Evolutionary conservation across 2,113 vertebrate species (phyloP).

Genomic region (Hiodon alosoides): DNA sequence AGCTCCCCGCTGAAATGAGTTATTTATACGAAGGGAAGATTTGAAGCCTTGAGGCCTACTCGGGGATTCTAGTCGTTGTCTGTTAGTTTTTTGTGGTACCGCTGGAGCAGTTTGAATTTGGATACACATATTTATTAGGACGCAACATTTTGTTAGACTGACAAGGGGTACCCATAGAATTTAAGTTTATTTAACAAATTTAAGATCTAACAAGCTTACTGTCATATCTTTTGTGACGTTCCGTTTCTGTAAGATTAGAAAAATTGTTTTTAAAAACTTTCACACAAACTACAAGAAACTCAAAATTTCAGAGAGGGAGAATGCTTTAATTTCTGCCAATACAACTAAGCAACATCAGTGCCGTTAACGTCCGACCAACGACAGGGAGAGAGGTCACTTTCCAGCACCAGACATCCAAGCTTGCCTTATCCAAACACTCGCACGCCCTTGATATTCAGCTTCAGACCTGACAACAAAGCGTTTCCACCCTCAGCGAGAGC

Average conservation of each 20-base stretch:
- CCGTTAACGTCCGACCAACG: too few relatives aligned
- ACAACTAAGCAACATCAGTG: background rate
- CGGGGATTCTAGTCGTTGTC: too few relatives aligned
- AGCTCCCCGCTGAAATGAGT: too few relatives aligned
- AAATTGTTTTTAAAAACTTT: constrained; percentile 3
- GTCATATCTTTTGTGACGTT: background rate
- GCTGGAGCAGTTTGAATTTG: too few relatives aligned
- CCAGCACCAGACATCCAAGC: background rate
- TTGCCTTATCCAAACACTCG: background rate
- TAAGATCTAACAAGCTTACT: background rate
- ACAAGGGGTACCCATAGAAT: background rate
- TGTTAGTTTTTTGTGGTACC: too few relatives aligned
- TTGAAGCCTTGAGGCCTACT: too few relatives aligned
- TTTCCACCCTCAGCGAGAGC: background rate
- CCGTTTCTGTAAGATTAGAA: constrained; percentile 1
- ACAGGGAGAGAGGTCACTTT: background rate
- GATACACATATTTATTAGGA: too few relatives aligned
- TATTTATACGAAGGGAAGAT: too few relatives aligned
- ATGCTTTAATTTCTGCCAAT: background rate
- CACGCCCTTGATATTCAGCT: background rate
- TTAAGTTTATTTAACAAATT: background rate
- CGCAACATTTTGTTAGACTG: too few relatives aligned
- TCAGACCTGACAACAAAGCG: constrained; percentile 6
- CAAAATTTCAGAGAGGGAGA: background rate
- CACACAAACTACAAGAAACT: too few relatives aligned